Evolutionary conservation across 2,113 vertebrate species (phyloP), one percentile per base, ranked within the genome.

Genomic region (Camelus bactrianus): DNA sequence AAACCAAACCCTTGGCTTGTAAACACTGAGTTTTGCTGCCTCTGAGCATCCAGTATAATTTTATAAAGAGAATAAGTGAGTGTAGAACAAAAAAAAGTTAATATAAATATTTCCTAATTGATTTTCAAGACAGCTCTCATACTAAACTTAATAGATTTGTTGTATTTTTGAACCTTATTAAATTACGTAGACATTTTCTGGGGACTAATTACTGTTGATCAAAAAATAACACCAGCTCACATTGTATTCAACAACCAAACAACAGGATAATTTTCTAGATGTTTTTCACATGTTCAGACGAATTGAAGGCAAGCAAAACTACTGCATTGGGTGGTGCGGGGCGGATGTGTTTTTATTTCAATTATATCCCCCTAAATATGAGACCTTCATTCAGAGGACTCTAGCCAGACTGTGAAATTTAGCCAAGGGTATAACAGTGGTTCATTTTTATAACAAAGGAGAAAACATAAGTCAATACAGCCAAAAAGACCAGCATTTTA

Each of bases 401-500:
- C 14, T 38, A 86, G 65, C 3, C 32, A 93, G 67, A 19, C 32
- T 38, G 50, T 93, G 81, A 94, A 94, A 92, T 87, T 94, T 79
- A 97, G 50, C 69, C 62, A 95, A 86, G 13, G 42, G 56, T 89
- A n/a, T 80, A 94, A 88, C 3, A 60, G 28, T 82, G 17, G 80
- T 64, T 96, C 54, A 58, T 96, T 96, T 95, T 80, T 94, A 38
- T 75, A 94, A 93, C 62, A 85, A 26, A 80, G 22, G 81, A 95
- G 69, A 93, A 89, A 94, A 83, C 42, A 50, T 89, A 96, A 96
- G 92, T 95, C 92, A 93, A 76, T 92, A 83, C 17, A 90, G 52
- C 50, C 87, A 15, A 89, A 96, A 94, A 80, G 50, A 92, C 4
- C n/a, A 92, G 56, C 83, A 72, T 75, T 95, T 96, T 80, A 94